Percentiles rank a stretch among this genome's conserved stretches.
These are phyloP conservation scores for Acrobasis consociella DNA, from an alignment of 2,888 invertebrate genomes.

Conservation along the genomic window DNA sequence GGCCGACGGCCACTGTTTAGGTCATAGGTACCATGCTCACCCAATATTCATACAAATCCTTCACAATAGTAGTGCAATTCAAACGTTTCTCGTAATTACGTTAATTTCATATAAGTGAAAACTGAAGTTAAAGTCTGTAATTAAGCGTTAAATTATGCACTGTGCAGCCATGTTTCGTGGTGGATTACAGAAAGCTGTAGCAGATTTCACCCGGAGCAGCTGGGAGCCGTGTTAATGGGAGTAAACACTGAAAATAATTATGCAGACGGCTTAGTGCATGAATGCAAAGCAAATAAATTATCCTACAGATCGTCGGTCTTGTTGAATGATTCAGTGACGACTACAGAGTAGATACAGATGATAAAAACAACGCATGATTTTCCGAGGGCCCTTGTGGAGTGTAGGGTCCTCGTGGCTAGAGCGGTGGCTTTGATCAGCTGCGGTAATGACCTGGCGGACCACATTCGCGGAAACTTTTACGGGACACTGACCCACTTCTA, in stretches of 20 bases:
- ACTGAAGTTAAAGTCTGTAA: conserved; percentile 31
- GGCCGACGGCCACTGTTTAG: no score
- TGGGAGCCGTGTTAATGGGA: conserved; percentile 48
- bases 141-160: conserved; percentile 42
- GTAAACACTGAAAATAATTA: conserved; percentile 59
- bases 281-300: conserved; percentile 40
- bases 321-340: conserved; percentile 22
- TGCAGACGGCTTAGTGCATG: conserved; percentile 40
- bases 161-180: conserved; percentile 32
- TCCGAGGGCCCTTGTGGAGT: conserved; percentile 48
- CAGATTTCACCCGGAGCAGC: conserved; percentile 38
- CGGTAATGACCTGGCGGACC: conserved; percentile 62
- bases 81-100: conserved; percentile 6
- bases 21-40: no score
- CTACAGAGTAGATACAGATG: conserved; percentile 31
- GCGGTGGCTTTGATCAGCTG: conserved; percentile 68
- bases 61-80: conserved; percentile 7
- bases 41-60: no score
- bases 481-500: conserved; percentile 76
- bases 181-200: conserved; percentile 40
- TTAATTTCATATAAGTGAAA: conserved; percentile 24
- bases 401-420: conserved; percentile 56
- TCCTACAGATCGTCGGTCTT: conserved; percentile 31
- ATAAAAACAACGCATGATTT: conserved; percentile 59
- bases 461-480: conserved; percentile 74